These are phyloP conservation scores for Polymixis lichenea DNA, from an alignment of 2,888 invertebrate genomes.

Conservation along the genomic window DNA sequence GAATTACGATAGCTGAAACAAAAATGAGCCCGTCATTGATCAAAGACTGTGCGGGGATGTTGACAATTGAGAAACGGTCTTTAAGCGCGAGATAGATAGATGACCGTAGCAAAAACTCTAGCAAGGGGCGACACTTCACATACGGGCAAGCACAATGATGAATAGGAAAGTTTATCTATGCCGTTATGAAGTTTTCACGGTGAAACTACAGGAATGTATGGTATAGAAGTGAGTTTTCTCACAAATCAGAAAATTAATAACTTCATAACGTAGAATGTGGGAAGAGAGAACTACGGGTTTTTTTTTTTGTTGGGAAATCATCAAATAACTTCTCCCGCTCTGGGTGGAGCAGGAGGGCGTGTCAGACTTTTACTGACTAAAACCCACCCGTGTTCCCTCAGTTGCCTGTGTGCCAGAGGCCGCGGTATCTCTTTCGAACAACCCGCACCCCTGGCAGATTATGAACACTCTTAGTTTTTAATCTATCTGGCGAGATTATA, in stretches of 20 bases:
- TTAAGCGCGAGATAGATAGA: conserved; percentile 28
- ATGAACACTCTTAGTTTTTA: no score
- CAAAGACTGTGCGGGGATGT: conserved; percentile 22
- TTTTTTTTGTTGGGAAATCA: no score
- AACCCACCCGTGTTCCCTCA: no score
- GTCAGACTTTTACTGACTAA: no score
- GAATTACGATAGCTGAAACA: neutral
- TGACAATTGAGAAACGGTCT: conserved; percentile 39
- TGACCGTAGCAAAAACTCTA: conserved; percentile 1
- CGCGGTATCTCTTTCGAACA: no score
- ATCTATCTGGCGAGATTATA: no score
- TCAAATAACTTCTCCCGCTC: no score
- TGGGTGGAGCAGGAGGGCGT: no score
- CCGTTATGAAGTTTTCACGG: neutral
- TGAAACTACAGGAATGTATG: neutral
- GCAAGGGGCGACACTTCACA: neutral
- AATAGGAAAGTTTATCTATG: neutral
- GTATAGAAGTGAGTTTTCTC: neutral
- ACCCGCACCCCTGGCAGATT: no score
- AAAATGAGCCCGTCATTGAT: conserved; percentile 27
- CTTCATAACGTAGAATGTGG: neutral
- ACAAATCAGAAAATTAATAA: neutral
- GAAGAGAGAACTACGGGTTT: neutral
- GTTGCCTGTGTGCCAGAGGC: no score
- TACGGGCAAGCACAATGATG: neutral